These are phyloP conservation scores for Percopsis transmontana DNA, from an alignment of 2,113 vertebrate genomes.

Conservation along the genomic window DNA sequence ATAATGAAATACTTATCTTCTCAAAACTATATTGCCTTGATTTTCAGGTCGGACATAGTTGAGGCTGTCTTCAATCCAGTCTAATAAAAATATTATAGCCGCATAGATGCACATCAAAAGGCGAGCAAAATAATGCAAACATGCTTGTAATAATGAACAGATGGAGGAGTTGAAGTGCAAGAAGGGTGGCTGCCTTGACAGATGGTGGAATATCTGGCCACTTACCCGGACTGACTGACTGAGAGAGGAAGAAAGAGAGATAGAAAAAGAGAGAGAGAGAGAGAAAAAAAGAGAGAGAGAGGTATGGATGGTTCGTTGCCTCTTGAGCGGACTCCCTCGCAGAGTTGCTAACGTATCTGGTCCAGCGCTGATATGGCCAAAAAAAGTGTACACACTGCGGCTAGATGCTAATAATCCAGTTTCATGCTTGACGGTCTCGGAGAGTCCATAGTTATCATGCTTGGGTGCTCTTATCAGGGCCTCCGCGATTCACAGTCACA, in stretches of 20 bases:
- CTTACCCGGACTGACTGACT: conserved; percentile 23
- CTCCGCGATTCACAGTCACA: conserved; percentile 1
- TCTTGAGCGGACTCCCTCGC: conserved; percentile 18
- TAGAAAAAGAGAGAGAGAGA: conserved; percentile 21
- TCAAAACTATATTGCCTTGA: no score
- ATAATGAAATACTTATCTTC: no score
- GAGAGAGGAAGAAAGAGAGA: not conserved
- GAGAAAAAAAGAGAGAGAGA: conserved; percentile 10
- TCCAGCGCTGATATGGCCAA: conserved; percentile 36
- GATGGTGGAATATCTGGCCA: conserved; percentile 26
- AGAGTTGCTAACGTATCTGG: conserved; percentile 41
- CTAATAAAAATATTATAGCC: not conserved
- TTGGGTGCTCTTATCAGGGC: conserved; percentile 18
- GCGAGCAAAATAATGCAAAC: conserved; percentile 2
- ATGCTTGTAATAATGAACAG: conserved; percentile 23
- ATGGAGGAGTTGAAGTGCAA: conserved; percentile 31
- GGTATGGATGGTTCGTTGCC: conserved; percentile 20
- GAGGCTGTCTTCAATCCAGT: no score
- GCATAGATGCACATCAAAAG: not conserved
- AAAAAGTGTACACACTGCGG: conserved; percentile 31
- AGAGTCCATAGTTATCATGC: conserved; percentile 33
- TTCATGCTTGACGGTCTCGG: conserved; percentile 31
- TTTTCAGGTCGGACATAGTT: no score
- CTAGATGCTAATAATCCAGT: conserved; percentile 43
- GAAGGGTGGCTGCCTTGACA: conserved; percentile 1